phyloP scores from a whole-genome alignment of 2,797 vertebrate genomes.

The Rhodeus uyekii region DNA sequence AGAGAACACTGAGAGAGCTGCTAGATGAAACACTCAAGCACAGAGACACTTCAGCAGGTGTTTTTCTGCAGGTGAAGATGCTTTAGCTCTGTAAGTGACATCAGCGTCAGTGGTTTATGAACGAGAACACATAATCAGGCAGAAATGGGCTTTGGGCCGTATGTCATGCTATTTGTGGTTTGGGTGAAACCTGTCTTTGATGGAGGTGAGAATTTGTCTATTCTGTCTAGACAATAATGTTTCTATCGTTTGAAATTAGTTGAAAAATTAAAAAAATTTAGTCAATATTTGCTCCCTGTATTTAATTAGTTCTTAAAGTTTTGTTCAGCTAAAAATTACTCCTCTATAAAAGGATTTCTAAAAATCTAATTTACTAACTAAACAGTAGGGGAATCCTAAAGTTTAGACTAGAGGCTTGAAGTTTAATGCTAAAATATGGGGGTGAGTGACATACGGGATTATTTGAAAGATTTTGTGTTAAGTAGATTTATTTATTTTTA shows the following conservation, averaged over 20 bases:
- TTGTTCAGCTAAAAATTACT: neutral
- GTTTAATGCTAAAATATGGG: neutral
- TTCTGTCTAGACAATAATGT: neutral
- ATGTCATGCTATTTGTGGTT: neutral
- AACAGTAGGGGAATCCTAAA: neutral
- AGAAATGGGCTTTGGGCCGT: neutral
- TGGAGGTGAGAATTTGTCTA: neutral
- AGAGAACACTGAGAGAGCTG: neutral
- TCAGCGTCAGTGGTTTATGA: conserved; percentile 57
- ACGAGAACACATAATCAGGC: neutral
- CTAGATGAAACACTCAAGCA: conserved; percentile 1
- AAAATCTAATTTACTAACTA: neutral
- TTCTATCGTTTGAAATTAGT: neutral
- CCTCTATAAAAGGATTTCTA: neutral
- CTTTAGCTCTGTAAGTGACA: conserved; percentile 46
- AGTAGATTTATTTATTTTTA: neutral
- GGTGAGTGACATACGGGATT: neutral
- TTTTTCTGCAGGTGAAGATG: conserved; percentile 17
- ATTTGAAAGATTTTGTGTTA: neutral
- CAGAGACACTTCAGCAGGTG: conserved; percentile 17
- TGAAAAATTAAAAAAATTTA: neutral
- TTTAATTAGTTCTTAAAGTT: neutral
- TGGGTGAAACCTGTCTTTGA: neutral
- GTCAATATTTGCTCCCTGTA: neutral
- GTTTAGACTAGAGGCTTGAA: neutral